Evolutionary conservation across 2,797 vertebrate species (phyloP), one percentile per base, ranked within the genome.

Genomic region (Lophius americanus): DNA sequence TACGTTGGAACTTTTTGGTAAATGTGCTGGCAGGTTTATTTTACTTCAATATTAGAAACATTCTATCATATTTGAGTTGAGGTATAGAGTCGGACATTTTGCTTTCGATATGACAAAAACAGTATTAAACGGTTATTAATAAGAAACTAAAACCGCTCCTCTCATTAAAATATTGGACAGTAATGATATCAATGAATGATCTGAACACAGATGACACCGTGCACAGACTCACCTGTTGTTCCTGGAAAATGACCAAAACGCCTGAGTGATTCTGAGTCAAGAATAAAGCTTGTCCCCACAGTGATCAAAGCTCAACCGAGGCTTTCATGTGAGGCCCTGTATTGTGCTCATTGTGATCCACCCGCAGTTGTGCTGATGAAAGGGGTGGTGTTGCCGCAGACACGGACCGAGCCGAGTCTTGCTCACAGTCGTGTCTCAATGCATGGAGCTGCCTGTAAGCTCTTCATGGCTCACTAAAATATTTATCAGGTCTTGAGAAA

Each of bases 391-490:
- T 50, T 65, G 60, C 44, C 36, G 51, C 64, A 78, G 71, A 80
- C 51, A 1, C 56, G 51, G 68, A 61, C 53, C 8, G 42, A 75
- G 73, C 58, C 54, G 71, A 85, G 44, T 72, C 14, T n/a, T 61
- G 73, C 60, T 68, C 61, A 35, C 68, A 60, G 23, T 32, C 13
- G 62, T 50, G 68, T 65, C 70, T 76, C 53, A 82, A 55, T 32
- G n/a, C 68, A 57, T 52, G 39, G 43, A 70, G 57, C 49, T 46
- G 60, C 60, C 81, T 62, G 44, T 75, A 62, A 87, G 68, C 69
- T 60, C 76, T 80, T 87, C 73, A 72, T 62, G 63, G 51, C 50
- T 68, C 66, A 52, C 79, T 91, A 53, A 90, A 91, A 89, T 86
- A 91, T 90, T 88, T 76, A 91, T 85, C 44, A 66, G 46, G 39